Base-by-base conservation (phyloP, 2,797 vertebrate genomes). In the Muraenolepis orangiensis region DNA sequence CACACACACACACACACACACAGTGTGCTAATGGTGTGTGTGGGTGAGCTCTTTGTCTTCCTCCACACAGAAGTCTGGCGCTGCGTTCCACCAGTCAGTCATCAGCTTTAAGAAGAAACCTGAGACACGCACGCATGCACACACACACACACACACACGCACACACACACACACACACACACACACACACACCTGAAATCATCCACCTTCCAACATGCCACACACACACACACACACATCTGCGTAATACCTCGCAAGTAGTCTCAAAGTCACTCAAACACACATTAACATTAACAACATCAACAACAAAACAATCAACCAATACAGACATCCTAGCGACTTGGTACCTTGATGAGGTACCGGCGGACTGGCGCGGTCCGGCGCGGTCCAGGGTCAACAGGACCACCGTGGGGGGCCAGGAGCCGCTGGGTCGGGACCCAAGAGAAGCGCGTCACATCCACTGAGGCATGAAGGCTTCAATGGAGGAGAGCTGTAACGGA, bases 51-150 rank as follows among this genome's bases (percentile, higher is more conserved):
- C 73, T 81, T 82, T 82, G 85, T 88, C 80, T 85, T 83, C 74
- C 66, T 80, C 64, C 74, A 51, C 74, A 79, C 79, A 85, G 78
- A 84, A 82, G 83, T 81, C 73, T 86, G 85, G 72, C 70, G 2
- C 71, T 78, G 78, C 75, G 74, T 76, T 83, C 85, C 74, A 77
- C 72, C n/a, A 70, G 80, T 86, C 82, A 84, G 81, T 86, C 81
- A 85, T 66, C 83, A 77, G 80, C 76, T 80, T 74, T 72, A 61
- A 74, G 76, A 82, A 1, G 78, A 84, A 87, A 82, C 75, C 70
- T 75, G 77, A 86, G 77, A 79, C 69, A 16, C 36, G 0, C 72
- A 66, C 57, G 16, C 0, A 18, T 57, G 14, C 29, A 34, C 46
- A 64, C 46, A 72, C 71, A 61, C 29, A 66, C n/a, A 26, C 67